Evolutionary conservation across 2,888 invertebrate species (phyloP), one percentile per base, ranked within the genome.

Genomic region (Drosophila bunnanda): DNA sequence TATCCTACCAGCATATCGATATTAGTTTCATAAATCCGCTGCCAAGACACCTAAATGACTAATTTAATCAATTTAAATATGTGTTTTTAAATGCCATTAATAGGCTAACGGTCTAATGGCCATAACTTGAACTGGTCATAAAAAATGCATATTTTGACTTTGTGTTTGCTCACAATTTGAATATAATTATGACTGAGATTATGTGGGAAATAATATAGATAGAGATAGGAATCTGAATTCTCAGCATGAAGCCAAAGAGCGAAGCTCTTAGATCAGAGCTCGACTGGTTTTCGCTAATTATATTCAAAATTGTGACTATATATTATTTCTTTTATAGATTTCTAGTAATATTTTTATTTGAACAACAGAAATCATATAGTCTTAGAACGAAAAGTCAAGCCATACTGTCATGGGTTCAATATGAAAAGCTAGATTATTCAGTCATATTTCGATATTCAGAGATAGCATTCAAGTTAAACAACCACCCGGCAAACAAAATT

Each of bases 391-490:
- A 70, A 46, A 28, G 25, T 38, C 55, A 46, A 10, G 1, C 22
- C 22, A 8, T 13, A 32, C 25, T 28, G 34, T 10, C n/a, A 20
- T 13, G 4, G 6, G 10, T 5, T 32, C 8, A 7, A n/a, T 12
- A 2, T 20, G 15, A 9, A 4, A n/a, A 25, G 8, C 34, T 15
- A 0, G 6, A 28, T 10, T n/a, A 6, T 5, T 82, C 73, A 82
- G 68, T 82, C 52, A 12, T 48, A 46, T 34, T 60, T 30, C 36
- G 64, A 65, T 50, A 48, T 43, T 74, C 66, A 65, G 48, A 46
- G 43, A 9, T 32, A 70, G 62, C 70, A 53, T 41, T 41, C 20
- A 12, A 17, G 6, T 12, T 20, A 5, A 41, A 5, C 73, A 30
- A 54, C 17, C 58, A 62, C 32, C 22, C 32, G 39, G 28, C 56